Percentiles rank a stretch among this genome's conserved stretches.
These are phyloP conservation scores for Pseudococcus longispinus DNA, from an alignment of 2,888 invertebrate species.

Conservation along the genomic window DNA sequence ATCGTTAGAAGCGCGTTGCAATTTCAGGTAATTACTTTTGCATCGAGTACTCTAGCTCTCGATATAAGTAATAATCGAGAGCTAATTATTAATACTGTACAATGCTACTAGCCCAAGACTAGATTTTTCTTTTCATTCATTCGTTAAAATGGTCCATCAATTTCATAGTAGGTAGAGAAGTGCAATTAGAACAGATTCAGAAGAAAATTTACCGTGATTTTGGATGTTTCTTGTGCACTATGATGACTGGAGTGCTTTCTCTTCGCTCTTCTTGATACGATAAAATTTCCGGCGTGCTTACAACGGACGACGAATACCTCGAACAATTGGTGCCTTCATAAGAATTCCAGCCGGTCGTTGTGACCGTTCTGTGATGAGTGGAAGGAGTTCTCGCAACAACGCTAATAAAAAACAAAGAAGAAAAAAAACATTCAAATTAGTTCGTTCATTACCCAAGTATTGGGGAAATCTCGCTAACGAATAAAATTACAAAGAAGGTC, in stretches of 20 bases:
- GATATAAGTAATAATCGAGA: not conserved
- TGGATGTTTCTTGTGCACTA: slow-evolving; percentile 61
- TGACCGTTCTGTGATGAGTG: slow-evolving; percentile 56
- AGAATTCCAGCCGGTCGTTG: slow-evolving; percentile 60
- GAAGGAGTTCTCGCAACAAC: slow-evolving; percentile 57
- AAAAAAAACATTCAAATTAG: slow-evolving; percentile 29
- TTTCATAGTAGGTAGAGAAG: too few species aligned
- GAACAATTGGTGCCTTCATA: slow-evolving; percentile 59
- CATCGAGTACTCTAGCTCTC: slow-evolving; percentile 3
- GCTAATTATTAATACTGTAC: not conserved
- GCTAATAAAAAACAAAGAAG: slow-evolving; percentile 47
- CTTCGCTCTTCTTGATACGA: slow-evolving; percentile 60
- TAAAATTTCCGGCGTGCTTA: slow-evolving; percentile 49
- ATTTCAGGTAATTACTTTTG: slow-evolving; percentile 49
- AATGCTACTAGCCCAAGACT: not conserved
- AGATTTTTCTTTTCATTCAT: not conserved
- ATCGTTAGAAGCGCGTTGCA: slow-evolving; percentile 53
- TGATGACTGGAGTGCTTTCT: slow-evolving; percentile 60
- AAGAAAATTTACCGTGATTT: slow-evolving; percentile 61
- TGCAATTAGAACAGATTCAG: too few species aligned
- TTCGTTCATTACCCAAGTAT: not conserved
- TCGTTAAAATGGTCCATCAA: too few species aligned
- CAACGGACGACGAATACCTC: slow-evolving; percentile 54
- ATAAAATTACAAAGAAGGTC: not conserved
- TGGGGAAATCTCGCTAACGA: not conserved